Base-by-base conservation (phyloP, 2,797 vertebrate species). In the Sebastes diploproa region DNA sequence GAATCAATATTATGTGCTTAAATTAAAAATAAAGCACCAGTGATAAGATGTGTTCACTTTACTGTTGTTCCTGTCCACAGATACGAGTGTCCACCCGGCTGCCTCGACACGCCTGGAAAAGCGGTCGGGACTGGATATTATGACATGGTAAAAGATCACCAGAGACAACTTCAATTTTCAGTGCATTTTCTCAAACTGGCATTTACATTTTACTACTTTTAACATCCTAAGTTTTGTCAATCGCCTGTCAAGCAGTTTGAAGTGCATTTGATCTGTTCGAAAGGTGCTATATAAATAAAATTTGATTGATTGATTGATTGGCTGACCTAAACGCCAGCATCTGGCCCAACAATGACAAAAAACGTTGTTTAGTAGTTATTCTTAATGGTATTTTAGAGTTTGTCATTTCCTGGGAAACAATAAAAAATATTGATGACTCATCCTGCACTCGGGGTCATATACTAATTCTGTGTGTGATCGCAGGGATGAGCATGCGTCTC, bases 61-160 rank as follows among this genome's bases (percentile, higher is more conserved):
- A 50, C 6, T 79, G 36, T 36, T 34, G 2, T 72, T 78, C 16
- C n/a, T 75, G 22, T 52, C 36, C 34, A 42, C 88, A 99, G 98
- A 91, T 99, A 99, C 56, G 98, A 99, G 90, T 99, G 98, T 88
- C 97, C 97, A 70, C 97, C 98, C 85, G 97, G 98, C 56, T 99
- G 98, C 89, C 92, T 97, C 86, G 92, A 97, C 83, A 96, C 90
- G 66, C 94, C 92, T 87, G 96, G 97, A 76, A 99, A 97, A 96
- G 98, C 99, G 46, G 96, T 98, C 86, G 98, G 98, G 88, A 97
- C 95, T 77, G 96, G 96, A 70, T 95, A 97, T 95, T 99, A 98
- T 91, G 98, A 99, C 92, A 98, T 98, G 98, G 98, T 99, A 95
- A 95, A 89, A 13, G 66, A 78, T 72, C 4, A 56, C 5, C 12